A percentile compares a stretch with the other conserved stretches of the same genome.
These are phyloP conservation scores for Pheosia gnoma DNA, from an alignment of 2,888 invertebrate species.

Conservation along the genomic window DNA sequence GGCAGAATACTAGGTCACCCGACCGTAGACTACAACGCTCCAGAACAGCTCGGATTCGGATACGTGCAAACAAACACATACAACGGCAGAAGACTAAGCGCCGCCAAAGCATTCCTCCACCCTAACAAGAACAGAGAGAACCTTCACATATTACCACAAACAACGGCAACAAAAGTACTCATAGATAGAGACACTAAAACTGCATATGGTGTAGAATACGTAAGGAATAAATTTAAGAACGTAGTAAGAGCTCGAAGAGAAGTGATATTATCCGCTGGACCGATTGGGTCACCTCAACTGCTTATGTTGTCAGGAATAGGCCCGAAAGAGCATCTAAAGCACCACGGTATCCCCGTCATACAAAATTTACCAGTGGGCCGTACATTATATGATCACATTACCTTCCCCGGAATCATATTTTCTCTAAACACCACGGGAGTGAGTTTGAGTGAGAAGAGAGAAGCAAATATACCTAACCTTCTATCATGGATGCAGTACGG, in stretches of 20 bases:
- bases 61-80: conserved; percentile 85
- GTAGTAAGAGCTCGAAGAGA: conserved; percentile 85
- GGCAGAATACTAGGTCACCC: conserved; percentile 86
- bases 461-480: conserved; percentile 41
- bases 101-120: conserved; percentile 85
- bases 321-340: conserved; percentile 82
- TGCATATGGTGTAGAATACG: conserved; percentile 83
- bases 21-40: conserved; percentile 87
- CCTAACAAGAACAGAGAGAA: conserved; percentile 80
- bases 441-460: conserved; percentile 53
- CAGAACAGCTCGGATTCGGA: conserved; percentile 82
- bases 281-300: conserved; percentile 92
- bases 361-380: conserved; percentile 86
- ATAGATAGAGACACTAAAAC: conserved; percentile 74
- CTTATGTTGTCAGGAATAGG: conserved; percentile 91
- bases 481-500: conserved; percentile 59
- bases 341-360: conserved; percentile 81
- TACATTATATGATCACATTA: conserved; percentile 86
- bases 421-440: conserved; percentile 67
- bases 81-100: conserved; percentile 83
- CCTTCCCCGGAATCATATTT: conserved; percentile 88
- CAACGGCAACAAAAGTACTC: conserved; percentile 81
- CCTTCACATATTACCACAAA: conserved; percentile 82
- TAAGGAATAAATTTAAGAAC: conserved; percentile 64
- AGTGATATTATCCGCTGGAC: conserved; percentile 90